Percentiles rank a stretch among this genome's conserved stretches.
These are phyloP conservation scores for Tethea ocularis DNA, from an alignment of 2,888 invertebrate species.

Conservation along the genomic window DNA sequence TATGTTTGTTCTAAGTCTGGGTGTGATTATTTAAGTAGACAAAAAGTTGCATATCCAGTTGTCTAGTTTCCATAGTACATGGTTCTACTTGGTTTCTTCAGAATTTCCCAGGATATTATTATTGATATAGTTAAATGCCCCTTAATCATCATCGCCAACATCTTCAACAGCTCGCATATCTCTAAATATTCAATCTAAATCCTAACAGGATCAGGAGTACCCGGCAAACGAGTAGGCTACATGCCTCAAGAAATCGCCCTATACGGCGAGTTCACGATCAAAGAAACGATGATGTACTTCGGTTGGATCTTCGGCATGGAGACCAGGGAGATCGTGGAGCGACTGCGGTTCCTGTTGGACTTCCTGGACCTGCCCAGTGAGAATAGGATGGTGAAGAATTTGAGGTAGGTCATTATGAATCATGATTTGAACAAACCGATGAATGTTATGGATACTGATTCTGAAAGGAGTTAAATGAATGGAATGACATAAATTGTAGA, in stretches of 20 bases:
- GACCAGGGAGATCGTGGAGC: conserved; percentile 90
- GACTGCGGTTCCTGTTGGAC: conserved; percentile 93
- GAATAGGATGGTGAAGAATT: conserved; percentile 86
- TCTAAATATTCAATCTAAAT: background rate
- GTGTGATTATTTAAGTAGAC: too few relatives aligned
- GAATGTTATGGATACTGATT: too few relatives aligned
- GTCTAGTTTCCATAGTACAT: too few relatives aligned
- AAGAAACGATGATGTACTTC: conserved; percentile 98
- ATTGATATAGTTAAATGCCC: too few relatives aligned
- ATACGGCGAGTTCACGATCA: conserved; percentile 96
- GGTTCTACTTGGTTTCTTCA: too few relatives aligned
- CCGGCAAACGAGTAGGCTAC: conserved; percentile 97
- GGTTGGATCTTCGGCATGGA: conserved; percentile 98
- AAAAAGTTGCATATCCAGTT: too few relatives aligned
- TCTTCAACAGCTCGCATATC: background rate
- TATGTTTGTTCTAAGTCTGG: too few relatives aligned
- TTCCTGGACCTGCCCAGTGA: conserved; percentile 96
- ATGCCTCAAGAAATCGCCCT: conserved; percentile 98
- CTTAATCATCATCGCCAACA: too few relatives aligned
- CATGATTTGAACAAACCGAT: too few relatives aligned
- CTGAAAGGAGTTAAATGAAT: too few relatives aligned
- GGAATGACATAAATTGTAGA: too few relatives aligned
- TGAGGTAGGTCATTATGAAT: conserved; percentile 57
- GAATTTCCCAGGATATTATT: too few relatives aligned
- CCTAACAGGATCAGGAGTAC: conserved; percentile 89